These are phyloP conservation scores for Rhineura floridana DNA, from an alignment of 2,113 vertebrate genomes.

Conservation along the genomic window DNA sequence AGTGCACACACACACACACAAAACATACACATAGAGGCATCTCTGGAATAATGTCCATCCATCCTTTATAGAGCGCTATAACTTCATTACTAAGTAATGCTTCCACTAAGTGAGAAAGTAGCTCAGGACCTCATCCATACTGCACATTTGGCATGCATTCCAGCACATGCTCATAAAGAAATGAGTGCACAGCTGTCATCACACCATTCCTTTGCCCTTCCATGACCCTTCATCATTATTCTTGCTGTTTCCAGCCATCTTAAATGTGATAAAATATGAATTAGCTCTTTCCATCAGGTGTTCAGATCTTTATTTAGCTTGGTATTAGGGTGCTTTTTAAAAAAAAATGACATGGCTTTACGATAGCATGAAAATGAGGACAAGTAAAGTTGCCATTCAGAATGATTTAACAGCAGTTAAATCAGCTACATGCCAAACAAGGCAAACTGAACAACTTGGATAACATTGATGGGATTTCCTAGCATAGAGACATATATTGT, in stretches of 20 bases:
- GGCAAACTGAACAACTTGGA: neutral
- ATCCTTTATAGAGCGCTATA: constrained; percentile 53
- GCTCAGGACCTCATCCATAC: constrained; percentile 42
- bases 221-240: constrained; percentile 66
- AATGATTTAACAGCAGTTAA: constrained; percentile 16
- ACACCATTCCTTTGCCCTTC: constrained; percentile 55
- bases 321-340: constrained; percentile 43
- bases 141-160: constrained; percentile 57
- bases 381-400: constrained; percentile 8
- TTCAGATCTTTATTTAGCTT: constrained; percentile 57
- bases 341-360: constrained; percentile 3
- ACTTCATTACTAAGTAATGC: constrained; percentile 68
- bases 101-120: constrained; percentile 58
- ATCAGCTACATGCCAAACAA: constrained; percentile 33
- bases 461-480: constrained; percentile 5
- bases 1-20: neutral
- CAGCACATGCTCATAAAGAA: constrained; percentile 44
- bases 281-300: constrained; percentile 52
- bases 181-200: constrained; percentile 51
- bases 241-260: constrained; percentile 62
- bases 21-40: constrained; percentile 57
- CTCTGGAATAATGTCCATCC: constrained; percentile 50
- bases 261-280: constrained; percentile 65
- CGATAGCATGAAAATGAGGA: constrained; percentile 22
- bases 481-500: neutral